A percentile compares a stretch with the other conserved stretches of the same genome.
Evolutionary conservation across 2,888 invertebrate genomes (phyloP).

Genomic region (Acrocyrtus sp.): DNA sequence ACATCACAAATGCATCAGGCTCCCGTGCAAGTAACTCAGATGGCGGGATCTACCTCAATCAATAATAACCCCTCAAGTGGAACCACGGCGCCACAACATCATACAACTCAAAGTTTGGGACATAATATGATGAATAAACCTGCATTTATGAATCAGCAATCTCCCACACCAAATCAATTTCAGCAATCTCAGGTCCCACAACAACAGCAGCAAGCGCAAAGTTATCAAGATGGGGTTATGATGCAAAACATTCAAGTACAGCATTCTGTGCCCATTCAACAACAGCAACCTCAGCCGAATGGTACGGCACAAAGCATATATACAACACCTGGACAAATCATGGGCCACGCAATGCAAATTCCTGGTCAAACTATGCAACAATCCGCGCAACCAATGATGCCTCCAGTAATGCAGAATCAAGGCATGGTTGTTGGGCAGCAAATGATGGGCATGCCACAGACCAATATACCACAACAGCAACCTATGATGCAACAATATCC

Average conservation of each 20-base stretch:
- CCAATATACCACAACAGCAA: slow-evolving; percentile 64
- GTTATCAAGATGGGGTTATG: slow-evolving; percentile 40
- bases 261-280: slow-evolving; percentile 65
- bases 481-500: slow-evolving; percentile 53
- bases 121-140: slow-evolving; percentile 57
- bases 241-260: slow-evolving; percentile 27
- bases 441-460: slow-evolving; percentile 71
- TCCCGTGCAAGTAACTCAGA: slow-evolving; percentile 35
- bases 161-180: too few species aligned
- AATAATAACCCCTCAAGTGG: slow-evolving; percentile 60
- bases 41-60: background rate
- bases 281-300: slow-evolving; percentile 64
- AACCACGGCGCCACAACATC: slow-evolving; percentile 33
- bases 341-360: slow-evolving; percentile 49
- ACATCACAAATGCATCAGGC: slow-evolving; percentile 45
- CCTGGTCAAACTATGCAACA: slow-evolving; percentile 45
- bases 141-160: slow-evolving; percentile 64
- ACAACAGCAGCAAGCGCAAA: slow-evolving; percentile 57
- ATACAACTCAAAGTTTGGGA: too few species aligned
- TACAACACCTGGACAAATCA: slow-evolving; percentile 42
- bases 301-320: slow-evolving; percentile 42
- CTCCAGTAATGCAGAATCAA: slow-evolving; percentile 69
- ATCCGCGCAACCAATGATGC: slow-evolving; percentile 53
- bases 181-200: too few species aligned
- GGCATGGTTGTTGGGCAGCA: slow-evolving; percentile 62